Base-by-base conservation (phyloP, 1,140 invertebrate species). In the Asbolus verrucosus region DNA sequence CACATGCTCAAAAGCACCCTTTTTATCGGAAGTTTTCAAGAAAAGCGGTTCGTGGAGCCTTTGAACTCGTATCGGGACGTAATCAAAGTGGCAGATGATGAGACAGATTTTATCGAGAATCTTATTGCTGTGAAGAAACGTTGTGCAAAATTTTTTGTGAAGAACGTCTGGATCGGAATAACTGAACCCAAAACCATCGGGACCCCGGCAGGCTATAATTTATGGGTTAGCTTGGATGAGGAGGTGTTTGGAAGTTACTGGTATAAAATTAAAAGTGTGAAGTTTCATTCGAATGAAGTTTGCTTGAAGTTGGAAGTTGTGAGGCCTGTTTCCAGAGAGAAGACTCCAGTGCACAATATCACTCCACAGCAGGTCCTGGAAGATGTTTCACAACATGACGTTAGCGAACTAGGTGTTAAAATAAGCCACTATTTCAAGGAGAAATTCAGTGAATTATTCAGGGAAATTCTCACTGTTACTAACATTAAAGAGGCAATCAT, bases 161-260 rank as follows among this genome's bases (percentile, higher is more conserved):
- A 65, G 33, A 54, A 38, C 18, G 27, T 66, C 18, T 78, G 76
- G 77, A 62, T 78, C 59, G 77, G 77, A 16, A 73, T 77, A 18
- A 77, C 76, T 11, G 46, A 36, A n/a, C 68, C 76, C 6, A 18
- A 71, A 16, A 72, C 65, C 3, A 62, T 76, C 27, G 77, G 77
- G 27, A 73, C 74, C 2, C 75, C 76, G 8, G 68, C 33, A 2
- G 77, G 77, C 8, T 75, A 74, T 59, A 71, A 60, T 41, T 69
- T 78, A 19, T 77, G 74, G 77, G 75, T 77, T 5, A 59, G 62
- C 24, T 69, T 77, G 24, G 67, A 71, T 0, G 39, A 75, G 19
- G 67, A 75, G n/a, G 68, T 77, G 5, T 74, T 78, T 63, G 77
- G 77, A 0, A 71, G 14, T 6, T 77, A 75, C 39, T 76, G 70